Conservation (phyloP, 2,888 invertebrate species). For the Reticulitermes lucifugus region DNA sequence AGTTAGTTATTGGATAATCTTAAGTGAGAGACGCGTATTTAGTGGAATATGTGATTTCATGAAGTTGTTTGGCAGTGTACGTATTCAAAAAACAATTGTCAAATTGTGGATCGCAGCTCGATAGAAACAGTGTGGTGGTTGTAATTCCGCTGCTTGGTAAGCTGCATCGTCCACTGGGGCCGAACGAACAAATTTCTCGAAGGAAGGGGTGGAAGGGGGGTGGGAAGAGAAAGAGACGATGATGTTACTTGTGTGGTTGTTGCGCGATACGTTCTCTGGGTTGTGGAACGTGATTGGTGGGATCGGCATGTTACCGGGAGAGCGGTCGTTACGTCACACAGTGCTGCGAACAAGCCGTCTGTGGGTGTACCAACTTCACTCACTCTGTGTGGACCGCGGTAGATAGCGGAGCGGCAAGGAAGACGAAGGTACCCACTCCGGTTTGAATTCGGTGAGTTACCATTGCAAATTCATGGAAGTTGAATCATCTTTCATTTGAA, state of each 20-base stretch:
- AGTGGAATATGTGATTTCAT: too few species aligned
- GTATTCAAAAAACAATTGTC: too few species aligned
- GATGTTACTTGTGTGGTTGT: constrained; percentile 39
- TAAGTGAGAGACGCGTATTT: too few species aligned
- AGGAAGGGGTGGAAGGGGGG: neutral
- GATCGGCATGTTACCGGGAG: constrained; percentile 27
- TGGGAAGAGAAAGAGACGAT: neutral
- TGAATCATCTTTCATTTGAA: too few species aligned
- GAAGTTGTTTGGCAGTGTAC: too few species aligned
- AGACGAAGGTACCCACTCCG: neutral
- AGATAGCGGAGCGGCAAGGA: neutral
- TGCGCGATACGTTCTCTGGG: constrained; percentile 12
- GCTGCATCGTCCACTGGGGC: neutral
- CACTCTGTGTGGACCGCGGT: neutral
- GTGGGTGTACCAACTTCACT: neutral
- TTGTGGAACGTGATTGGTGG: constrained; percentile 41
- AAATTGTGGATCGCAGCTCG: neutral
- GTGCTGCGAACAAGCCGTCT: constrained; percentile 10
- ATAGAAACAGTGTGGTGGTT: neutral
- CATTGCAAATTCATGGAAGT: too few species aligned
- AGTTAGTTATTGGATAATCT: too few species aligned
- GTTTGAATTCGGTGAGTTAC: neutral
- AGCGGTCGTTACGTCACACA: constrained; percentile 39
- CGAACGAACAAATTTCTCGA: constrained; percentile 9
- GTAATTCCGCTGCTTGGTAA: neutral